A percentile compares a stretch with the other conserved stretches of the same genome.
phyloP scores from a whole-genome alignment of 2,797 vertebrate species.

The Aulostomus chinensis region DNA sequence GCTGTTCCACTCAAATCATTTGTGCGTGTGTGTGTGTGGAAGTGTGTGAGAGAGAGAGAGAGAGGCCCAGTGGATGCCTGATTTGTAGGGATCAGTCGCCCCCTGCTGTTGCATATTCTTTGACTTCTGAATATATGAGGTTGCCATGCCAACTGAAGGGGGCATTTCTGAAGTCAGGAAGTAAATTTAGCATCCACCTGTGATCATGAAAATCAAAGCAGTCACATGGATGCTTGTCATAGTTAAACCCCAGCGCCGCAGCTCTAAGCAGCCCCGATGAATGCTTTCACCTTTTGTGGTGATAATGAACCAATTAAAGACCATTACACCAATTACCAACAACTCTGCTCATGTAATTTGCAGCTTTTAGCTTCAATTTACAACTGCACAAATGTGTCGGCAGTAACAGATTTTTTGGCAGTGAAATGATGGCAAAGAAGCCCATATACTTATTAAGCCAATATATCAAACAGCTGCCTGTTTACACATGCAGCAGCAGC shows the following conservation, averaged over 20 bases:
- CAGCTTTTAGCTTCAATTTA: too few species aligned
- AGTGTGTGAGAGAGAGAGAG: constrained; percentile 12
- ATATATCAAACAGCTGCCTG: too few species aligned
- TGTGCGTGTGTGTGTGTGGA: constrained; percentile 11
- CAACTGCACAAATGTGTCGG: too few species aligned
- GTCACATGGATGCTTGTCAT: constrained; percentile 6
- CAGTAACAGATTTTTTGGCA: too few species aligned
- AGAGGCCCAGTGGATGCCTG: constrained; percentile 13
- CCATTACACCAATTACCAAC: too few species aligned
- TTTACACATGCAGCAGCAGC: too few species aligned
- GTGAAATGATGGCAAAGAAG: too few species aligned
- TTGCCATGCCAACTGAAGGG: constrained; percentile 57
- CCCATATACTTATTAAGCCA: too few species aligned
- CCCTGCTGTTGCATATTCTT: constrained; percentile 71
- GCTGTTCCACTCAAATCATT: constrained; percentile 23
- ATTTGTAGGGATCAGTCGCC: constrained; percentile 71
- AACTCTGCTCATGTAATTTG: too few species aligned
- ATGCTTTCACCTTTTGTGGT: neutral
- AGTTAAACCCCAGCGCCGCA: neutral
- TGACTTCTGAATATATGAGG: constrained; percentile 22
- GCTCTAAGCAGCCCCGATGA: neutral
- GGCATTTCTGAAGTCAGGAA: constrained; percentile 39
- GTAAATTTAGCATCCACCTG: constrained; percentile 56
- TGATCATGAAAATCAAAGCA: constrained; percentile 23
- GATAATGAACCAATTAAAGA: constrained; percentile 9